Base-by-base conservation (phyloP, 1,140 invertebrate genomes). In the Cotesia typhae region DNA sequence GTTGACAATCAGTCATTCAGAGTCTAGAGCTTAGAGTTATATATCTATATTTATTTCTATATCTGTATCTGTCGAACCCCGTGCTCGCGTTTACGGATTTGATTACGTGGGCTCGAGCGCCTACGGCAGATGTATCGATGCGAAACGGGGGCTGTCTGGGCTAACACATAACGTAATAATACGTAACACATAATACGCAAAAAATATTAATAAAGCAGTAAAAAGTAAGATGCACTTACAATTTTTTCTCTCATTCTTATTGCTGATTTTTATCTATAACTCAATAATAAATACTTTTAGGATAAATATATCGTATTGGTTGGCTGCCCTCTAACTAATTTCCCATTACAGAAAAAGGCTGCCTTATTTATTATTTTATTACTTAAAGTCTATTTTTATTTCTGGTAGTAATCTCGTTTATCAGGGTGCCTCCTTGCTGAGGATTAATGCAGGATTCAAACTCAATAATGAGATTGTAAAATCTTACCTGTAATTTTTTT, bases 261-360 rank as follows among this genome's bases (percentile, higher is more conserved):
- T 28, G 28, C 28, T 1, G 28, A 28, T 2, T 28, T 73, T 38
- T 77, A 70, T 37, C 41, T 37, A 78, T 80, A 81, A 82, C 79
- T 72, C 74, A 78, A 81, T 81, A 81, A 79, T 74, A 79, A 81
- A 78, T 77, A 79, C 76, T 81, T 80, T 80, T 65, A 64, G 70
- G 74, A 64, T 64, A 76, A 81, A 81, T 78, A 74, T 74, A 74
- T 28, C 73, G 28, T 47, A 69, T 66, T 47, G 17, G 20, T 38
- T 63, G 61, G 37, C n/a, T 20, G 7, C n/a, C 14, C 28, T 35
- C 4, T 28, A 37, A 37, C 35, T 37, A 35, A 36, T 35, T 36
- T 37, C 10, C 28, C 36, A 4, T 38, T n/a, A 38, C 36, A 9
- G 28, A 35, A 65, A 47, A 12, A 65, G 37, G 4, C 3, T 36